These are phyloP conservation scores for Lasioglossum lativentre DNA, from an alignment of 2,888 invertebrate species.

Conservation along the genomic window DNA sequence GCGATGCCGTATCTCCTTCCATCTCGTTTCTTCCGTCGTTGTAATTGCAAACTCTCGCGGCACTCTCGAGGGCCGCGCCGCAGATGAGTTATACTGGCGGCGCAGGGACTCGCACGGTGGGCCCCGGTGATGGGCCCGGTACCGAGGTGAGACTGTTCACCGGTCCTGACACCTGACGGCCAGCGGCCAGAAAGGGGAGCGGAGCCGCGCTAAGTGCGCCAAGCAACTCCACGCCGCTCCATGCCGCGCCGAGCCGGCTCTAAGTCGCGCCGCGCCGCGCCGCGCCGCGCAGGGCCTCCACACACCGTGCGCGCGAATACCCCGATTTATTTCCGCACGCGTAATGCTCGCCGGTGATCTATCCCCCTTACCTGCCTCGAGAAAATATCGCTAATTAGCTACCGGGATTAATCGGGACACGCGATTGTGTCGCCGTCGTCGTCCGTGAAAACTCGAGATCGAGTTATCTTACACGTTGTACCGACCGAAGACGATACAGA, in stretches of 20 bases:
- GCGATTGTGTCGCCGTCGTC: neutral
- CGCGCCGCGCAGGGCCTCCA: too few species aligned
- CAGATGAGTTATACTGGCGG: slow-evolving; percentile 69
- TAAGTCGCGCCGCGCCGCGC: too few species aligned
- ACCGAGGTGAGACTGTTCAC: slow-evolving; percentile 75
- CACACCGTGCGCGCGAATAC: too few species aligned
- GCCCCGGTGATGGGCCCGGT: slow-evolving; percentile 66
- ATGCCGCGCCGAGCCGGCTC: neutral
- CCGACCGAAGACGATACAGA: too few species aligned
- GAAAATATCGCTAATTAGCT: slow-evolving; percentile 8
- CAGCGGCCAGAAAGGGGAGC: slow-evolving; percentile 70
- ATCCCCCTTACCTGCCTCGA: neutral
- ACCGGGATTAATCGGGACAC: slow-evolving; percentile 4
- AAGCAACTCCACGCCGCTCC: too few species aligned
- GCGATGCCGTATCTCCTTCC: slow-evolving; percentile 58
- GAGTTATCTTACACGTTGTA: too few species aligned
- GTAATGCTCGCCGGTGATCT: neutral
- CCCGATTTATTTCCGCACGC: slow-evolving; percentile 4
- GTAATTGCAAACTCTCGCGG: slow-evolving; percentile 77
- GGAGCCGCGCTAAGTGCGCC: slow-evolving; percentile 17
- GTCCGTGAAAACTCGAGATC: neutral
- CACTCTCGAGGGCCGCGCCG: slow-evolving; percentile 54
- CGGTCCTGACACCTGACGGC: slow-evolving; percentile 74
- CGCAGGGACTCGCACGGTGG: slow-evolving; percentile 67
- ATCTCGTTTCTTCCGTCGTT: slow-evolving; percentile 79